phyloP scores from a whole-genome alignment of 37 sponge, comb jelly and placozoan genomes.

The Eunapius fragilis region DNA sequence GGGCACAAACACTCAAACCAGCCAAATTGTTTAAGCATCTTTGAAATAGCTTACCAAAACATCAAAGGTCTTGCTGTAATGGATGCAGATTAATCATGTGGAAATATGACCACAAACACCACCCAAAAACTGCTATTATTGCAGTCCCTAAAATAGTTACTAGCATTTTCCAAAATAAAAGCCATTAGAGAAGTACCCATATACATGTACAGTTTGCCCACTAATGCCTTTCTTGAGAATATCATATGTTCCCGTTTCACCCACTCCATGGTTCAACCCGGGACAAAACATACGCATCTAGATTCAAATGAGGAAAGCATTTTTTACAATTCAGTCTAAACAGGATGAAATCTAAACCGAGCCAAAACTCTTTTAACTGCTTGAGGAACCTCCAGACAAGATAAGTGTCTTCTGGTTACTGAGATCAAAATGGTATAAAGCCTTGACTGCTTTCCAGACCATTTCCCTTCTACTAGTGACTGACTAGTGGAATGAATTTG shows the following conservation, averaged over 20 bases:
- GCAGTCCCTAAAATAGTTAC: too few relatives aligned
- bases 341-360: neutral
- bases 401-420: too few relatives aligned
- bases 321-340: neutral
- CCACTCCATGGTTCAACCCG: neutral
- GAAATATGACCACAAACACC: neutral
- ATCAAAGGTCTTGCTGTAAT: neutral
- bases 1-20: neutral
- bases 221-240: neutral
- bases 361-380: neutral
- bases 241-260: too few relatives aligned
- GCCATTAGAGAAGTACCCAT: too few relatives aligned
- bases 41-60: neutral
- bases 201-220: too few relatives aligned
- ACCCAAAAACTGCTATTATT: neutral
- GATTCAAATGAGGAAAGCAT: neutral
- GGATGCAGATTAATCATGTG: neutral
- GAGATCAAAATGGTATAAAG: neutral
- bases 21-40: neutral
- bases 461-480: neutral
- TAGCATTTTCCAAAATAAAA: too few relatives aligned
- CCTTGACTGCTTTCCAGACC: neutral
- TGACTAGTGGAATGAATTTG: too few relatives aligned
- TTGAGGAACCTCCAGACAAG: too few relatives aligned
- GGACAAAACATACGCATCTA: neutral